Evolutionary conservation across 2,113 vertebrate species (phyloP).

Genomic region (Panthera tigris): DNA sequence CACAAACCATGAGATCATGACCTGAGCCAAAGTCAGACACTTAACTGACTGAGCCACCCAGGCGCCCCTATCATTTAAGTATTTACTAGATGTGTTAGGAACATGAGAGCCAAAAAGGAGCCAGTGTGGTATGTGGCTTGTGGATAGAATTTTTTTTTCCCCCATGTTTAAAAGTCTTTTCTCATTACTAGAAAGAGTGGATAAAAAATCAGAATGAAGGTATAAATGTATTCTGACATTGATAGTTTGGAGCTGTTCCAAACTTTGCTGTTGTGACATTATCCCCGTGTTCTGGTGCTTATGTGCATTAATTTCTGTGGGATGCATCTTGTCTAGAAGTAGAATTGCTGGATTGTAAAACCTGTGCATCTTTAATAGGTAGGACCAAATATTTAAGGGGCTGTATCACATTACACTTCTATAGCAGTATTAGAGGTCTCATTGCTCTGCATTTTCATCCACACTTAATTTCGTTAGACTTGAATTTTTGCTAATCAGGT

Average conservation of each 20-base stretch:
- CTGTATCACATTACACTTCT: neutral
- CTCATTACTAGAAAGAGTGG: neutral
- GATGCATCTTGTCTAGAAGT: neutral
- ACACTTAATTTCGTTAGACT: constrained; percentile 31
- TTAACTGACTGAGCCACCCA: too few relatives aligned
- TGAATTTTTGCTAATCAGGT: neutral
- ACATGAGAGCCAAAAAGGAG: neutral
- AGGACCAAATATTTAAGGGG: constrained; percentile 9
- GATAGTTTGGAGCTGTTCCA: neutral
- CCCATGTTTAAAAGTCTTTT: neutral
- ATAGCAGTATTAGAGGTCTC: neutral
- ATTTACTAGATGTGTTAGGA: neutral
- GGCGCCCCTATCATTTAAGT: neutral
- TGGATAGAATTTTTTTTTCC: neutral
- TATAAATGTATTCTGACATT: neutral
- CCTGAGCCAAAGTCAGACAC: too few relatives aligned
- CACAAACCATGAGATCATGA: too few relatives aligned
- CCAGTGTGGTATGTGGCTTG: neutral
- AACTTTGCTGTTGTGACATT: neutral
- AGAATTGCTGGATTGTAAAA: neutral
- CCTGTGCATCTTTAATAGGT: neutral
- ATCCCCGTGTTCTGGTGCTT: neutral
- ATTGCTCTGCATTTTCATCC: neutral
- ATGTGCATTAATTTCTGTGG: neutral
- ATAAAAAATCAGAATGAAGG: neutral